Percentiles rank a stretch among this genome's conserved stretches.
Conservation (phyloP, 2,888 invertebrate genomes). For the Cephalotes varians region DNA sequence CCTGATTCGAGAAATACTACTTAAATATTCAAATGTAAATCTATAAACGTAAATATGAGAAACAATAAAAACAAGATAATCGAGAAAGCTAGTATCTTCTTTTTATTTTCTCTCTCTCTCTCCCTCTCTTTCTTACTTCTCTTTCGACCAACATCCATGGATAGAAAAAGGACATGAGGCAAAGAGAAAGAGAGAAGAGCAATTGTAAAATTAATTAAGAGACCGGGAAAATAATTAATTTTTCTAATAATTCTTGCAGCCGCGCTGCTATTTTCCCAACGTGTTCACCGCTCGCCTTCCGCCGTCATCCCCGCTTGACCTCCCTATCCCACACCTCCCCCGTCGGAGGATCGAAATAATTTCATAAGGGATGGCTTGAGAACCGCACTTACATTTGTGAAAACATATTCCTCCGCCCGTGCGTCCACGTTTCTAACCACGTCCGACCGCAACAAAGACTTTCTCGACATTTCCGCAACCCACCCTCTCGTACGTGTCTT, state of each 20-base stretch:
- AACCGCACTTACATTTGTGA: constrained; percentile 84
- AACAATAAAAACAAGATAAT: constrained; percentile 65
- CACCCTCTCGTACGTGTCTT: constrained; percentile 44
- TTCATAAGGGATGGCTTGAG: constrained; percentile 84
- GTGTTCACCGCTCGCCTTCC: constrained; percentile 62
- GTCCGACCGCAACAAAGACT: constrained; percentile 84
- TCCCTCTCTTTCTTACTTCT: constrained; percentile 8
- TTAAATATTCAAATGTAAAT: constrained; percentile 69
- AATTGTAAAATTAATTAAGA: constrained; percentile 86
- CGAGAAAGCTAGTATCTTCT: constrained; percentile 62
- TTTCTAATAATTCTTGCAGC: constrained; percentile 85
- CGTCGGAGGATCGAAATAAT: constrained; percentile 83
- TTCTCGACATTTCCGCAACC: constrained; percentile 57
- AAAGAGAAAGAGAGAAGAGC: constrained; percentile 66
- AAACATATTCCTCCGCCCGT: constrained; percentile 79
- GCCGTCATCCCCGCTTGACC: constrained; percentile 60
- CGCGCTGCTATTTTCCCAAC: constrained; percentile 79
- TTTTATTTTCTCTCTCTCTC: constrained; percentile 3
- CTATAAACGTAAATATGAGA: constrained; percentile 61
- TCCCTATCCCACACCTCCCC: constrained; percentile 44
- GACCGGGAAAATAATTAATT: constrained; percentile 85
- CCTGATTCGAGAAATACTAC: constrained; percentile 44
- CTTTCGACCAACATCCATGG: constrained; percentile 25
- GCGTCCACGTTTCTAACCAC: constrained; percentile 80
- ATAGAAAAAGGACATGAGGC: constrained; percentile 29